Base-by-base conservation (phyloP, 1,140 invertebrate genomes). In the Homarus americanus region DNA sequence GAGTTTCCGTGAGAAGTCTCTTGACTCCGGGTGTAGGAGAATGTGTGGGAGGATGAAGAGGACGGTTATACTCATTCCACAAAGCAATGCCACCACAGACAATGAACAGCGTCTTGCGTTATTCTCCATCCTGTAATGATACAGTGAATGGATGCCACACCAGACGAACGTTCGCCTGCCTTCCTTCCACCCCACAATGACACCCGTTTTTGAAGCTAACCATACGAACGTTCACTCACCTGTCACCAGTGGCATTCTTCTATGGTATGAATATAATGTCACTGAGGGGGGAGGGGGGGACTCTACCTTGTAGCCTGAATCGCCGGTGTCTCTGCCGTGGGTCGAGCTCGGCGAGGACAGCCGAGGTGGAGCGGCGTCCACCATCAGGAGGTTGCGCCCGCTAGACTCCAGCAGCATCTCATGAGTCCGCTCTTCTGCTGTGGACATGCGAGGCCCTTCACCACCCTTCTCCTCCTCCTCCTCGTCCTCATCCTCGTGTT, bases 231-330 rank as follows among this genome's bases (percentile, higher is more conserved):
- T n/a, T n/a, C n/a, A n/a, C n/a, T n/a, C n/a, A n/a, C n/a, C n/a
- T n/a, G n/a, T n/a, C n/a, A n/a, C n/a, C n/a, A n/a, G n/a, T n/a
- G n/a, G n/a, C n/a, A n/a, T n/a, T n/a, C n/a, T n/a, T n/a, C n/a
- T n/a, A n/a, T n/a, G n/a, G n/a, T n/a, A n/a, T n/a, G n/a, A n/a
- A n/a, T n/a, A n/a, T n/a, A n/a, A n/a, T n/a, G n/a, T n/a, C n/a
- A n/a, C n/a, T n/a, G n/a, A n/a, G n/a, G n/a, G n/a, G n/a, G 10
- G 1, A 69, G 58, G 41, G 83, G 20, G 72, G 40, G 44, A 86
- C 83, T 76, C n/a, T 90, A 90, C 88, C 88, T 90, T 90, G 88
- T 82, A 84, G 72, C 88, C 88, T 58, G 88, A 90, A 82, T 90
- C 80, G 78, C 88, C 88, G 72, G 88, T 90, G 88, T 90, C 88